phyloP scores from a whole-genome alignment of 2,113 vertebrate species.

The Fukomys damarensis region DNA sequence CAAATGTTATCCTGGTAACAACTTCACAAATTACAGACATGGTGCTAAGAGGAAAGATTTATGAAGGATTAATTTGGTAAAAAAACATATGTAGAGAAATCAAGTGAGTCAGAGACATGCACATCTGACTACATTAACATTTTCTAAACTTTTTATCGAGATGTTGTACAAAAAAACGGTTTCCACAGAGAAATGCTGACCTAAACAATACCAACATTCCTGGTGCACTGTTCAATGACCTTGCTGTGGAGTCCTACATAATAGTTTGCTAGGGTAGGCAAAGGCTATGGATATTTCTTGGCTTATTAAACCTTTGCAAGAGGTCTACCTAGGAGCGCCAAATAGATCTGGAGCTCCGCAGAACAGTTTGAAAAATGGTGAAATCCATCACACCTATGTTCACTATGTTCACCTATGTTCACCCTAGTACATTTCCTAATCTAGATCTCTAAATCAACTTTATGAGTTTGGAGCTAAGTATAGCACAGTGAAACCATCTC shows the following conservation, averaged over 20 bases:
- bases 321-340: background rate
- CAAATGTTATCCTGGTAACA: background rate
- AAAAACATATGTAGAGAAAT: conserved; percentile 52
- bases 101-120: conserved; percentile 10
- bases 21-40: conserved; percentile 29
- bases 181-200: background rate
- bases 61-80: conserved; percentile 52
- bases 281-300: background rate
- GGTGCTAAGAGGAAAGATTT: conserved; percentile 41
- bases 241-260: background rate
- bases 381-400: background rate
- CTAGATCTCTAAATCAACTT: background rate
- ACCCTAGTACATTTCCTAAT: background rate
- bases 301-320: background rate
- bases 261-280: background rate
- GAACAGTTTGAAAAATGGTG: background rate
- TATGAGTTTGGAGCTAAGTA: background rate
- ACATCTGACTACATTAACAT: conserved; percentile 9
- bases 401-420: too few species aligned
- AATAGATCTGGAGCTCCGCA: background rate
- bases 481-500: background rate
- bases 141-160: background rate
- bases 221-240: background rate
- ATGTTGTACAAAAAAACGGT: background rate
- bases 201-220: background rate